Conservation (phyloP, 2,113 vertebrate species). For the Sceloporus tristichus region DNA sequence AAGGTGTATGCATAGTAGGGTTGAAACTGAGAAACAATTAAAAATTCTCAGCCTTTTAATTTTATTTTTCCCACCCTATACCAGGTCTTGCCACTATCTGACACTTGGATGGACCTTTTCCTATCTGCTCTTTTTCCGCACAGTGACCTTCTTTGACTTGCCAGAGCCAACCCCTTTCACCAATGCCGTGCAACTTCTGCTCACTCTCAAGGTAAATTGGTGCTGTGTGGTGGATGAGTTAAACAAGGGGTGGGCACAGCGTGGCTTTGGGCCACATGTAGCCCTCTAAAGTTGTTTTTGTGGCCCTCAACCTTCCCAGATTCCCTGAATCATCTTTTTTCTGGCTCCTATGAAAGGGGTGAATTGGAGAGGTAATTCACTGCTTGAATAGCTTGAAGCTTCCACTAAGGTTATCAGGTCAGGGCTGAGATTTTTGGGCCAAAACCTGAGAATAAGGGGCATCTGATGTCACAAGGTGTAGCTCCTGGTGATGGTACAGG, state of each 20-base stretch:
- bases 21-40: neutral
- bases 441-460: too few species aligned
- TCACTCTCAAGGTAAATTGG: slow-evolving; percentile 87
- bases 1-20: neutral
- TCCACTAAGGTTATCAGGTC: too few species aligned
- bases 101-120: slow-evolving; percentile 89
- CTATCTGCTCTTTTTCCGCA: slow-evolving; percentile 91
- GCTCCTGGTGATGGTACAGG: too few species aligned
- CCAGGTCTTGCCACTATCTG: slow-evolving; percentile 83
- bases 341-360: too few species aligned
- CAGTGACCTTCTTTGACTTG: slow-evolving; percentile 80
- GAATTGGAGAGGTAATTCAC: too few species aligned
- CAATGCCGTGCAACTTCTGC: slow-evolving; percentile 89
- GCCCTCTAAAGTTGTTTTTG: too few species aligned
- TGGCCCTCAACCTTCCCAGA: too few species aligned
- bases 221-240: neutral
- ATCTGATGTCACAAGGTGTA: too few species aligned
- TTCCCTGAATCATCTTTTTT: too few species aligned
- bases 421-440: too few species aligned
- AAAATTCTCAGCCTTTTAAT: neutral
- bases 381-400: too few species aligned
- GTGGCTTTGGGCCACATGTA: too few species aligned
- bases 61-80: neutral
- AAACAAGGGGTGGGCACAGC: neutral
- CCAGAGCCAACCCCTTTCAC: slow-evolving; percentile 86